Evolutionary conservation across 2,113 vertebrate species (phyloP).

Genomic region (Andinoacara biseriatus): DNA sequence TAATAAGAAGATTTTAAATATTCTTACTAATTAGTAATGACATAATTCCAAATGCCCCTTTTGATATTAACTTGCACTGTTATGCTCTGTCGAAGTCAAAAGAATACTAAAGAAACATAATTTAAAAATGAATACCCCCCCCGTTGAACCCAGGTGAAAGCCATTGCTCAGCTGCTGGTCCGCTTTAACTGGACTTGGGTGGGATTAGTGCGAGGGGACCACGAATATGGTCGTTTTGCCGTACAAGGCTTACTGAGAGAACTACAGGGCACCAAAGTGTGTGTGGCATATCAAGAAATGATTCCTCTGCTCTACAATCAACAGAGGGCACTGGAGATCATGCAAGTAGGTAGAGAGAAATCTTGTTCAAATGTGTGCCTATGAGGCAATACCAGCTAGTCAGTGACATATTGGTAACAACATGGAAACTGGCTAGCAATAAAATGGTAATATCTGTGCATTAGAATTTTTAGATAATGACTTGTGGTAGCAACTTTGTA

Average conservation of each 20-base stretch:
- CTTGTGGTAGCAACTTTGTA: too few relatives aligned
- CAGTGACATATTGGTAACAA: too few relatives aligned
- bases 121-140: background rate
- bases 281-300: slow-evolving; percentile 78
- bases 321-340: slow-evolving; percentile 71
- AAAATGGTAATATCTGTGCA: too few relatives aligned
- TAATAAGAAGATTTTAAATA: background rate
- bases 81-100: background rate
- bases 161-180: slow-evolving; percentile 77
- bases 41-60: background rate
- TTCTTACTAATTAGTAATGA: background rate
- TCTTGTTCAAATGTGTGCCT: too few relatives aligned
- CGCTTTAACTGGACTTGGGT: slow-evolving; percentile 82
- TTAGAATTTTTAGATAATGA: too few relatives aligned
- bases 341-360: slow-evolving; percentile 54
- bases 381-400: too few relatives aligned
- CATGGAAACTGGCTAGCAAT: too few relatives aligned
- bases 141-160: slow-evolving; percentile 73
- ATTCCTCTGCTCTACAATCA: slow-evolving; percentile 77
- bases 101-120: background rate
- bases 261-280: slow-evolving; percentile 70
- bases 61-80: background rate
- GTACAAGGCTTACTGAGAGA: slow-evolving; percentile 75
- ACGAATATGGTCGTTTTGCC: slow-evolving; percentile 79
- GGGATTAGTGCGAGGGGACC: slow-evolving; percentile 76